These are phyloP conservation scores for Macrotrachela quadricornifera DNA, from an alignment of 1,140 invertebrate genomes.

Conservation along the genomic window DNA sequence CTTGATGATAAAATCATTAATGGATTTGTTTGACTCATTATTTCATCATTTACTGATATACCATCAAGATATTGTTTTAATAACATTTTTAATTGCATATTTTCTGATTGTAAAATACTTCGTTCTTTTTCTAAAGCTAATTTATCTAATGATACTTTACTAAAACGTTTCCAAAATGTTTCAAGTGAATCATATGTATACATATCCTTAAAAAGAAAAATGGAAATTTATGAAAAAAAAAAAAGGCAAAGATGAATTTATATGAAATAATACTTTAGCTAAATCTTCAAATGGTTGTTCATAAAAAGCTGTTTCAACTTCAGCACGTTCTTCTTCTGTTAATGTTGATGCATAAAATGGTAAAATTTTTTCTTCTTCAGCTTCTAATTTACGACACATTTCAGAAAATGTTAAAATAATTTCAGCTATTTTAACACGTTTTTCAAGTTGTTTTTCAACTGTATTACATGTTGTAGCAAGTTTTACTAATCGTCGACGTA, in stretches of 20 bases:
- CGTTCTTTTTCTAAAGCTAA: constrained; percentile 27
- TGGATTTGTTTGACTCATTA: constrained; percentile 26
- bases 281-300: constrained; percentile 22
- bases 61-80: constrained; percentile 32
- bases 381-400: constrained; percentile 30
- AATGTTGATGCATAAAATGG: constrained; percentile 30
- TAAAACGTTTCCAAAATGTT: constrained; percentile 31
- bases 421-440: constrained; percentile 18
- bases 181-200: constrained; percentile 23
- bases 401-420: constrained; percentile 24
- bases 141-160: constrained; percentile 29
- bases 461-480: constrained; percentile 25
- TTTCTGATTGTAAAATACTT: constrained; percentile 19
- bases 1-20: constrained; percentile 16
- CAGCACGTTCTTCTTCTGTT: constrained; percentile 25
- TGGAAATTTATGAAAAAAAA: neutral
- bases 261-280: constrained; percentile 9
- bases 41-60: constrained; percentile 30
- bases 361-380: constrained; percentile 32
- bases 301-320: constrained; percentile 19
- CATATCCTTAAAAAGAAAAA: constrained; percentile 17
- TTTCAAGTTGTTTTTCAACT: constrained; percentile 22
- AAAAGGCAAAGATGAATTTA: no score
- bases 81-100: constrained; percentile 23
- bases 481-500: constrained; percentile 24